Evolutionary conservation across 2,888 invertebrate species (phyloP).

Genomic region (Zygogramma bicolorata): DNA sequence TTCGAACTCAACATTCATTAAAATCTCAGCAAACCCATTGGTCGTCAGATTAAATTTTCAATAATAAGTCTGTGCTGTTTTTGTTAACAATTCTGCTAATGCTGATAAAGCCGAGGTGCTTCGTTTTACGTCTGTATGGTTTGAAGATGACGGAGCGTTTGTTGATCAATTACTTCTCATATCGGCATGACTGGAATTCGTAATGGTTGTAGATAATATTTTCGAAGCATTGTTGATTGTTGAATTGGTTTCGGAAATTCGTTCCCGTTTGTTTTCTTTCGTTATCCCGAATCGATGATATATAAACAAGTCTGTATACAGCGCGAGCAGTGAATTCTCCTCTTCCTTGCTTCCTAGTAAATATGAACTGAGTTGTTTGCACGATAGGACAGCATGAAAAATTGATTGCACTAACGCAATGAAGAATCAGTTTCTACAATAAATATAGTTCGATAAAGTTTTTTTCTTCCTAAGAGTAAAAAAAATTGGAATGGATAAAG

Average conservation of each 20-base stretch:
- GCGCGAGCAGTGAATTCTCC: neutral
- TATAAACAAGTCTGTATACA: neutral
- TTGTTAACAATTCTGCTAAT: neutral
- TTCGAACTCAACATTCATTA: neutral
- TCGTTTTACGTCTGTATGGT: constrained; percentile 12
- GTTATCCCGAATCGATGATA: neutral
- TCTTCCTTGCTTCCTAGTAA: too few species aligned
- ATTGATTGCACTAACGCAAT: too few species aligned
- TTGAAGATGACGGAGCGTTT: constrained; percentile 10
- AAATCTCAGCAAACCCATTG: neutral
- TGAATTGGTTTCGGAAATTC: neutral
- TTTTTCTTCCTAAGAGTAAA: too few species aligned
- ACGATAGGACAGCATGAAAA: too few species aligned
- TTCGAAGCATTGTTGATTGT: neutral
- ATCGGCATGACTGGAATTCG: constrained; percentile 2
- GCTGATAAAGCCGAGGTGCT: neutral
- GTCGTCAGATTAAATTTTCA: neutral
- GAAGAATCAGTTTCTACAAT: too few species aligned
- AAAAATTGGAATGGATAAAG: too few species aligned
- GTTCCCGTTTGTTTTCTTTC: neutral
- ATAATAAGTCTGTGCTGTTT: neutral
- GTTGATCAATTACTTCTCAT: constrained; percentile 13
- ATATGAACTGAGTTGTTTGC: too few species aligned
- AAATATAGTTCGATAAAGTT: too few species aligned
- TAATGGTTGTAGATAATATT: constrained; percentile 7